phyloP scores from a whole-genome alignment of 1,140 invertebrate species.

The Drosophila hydei region DNA sequence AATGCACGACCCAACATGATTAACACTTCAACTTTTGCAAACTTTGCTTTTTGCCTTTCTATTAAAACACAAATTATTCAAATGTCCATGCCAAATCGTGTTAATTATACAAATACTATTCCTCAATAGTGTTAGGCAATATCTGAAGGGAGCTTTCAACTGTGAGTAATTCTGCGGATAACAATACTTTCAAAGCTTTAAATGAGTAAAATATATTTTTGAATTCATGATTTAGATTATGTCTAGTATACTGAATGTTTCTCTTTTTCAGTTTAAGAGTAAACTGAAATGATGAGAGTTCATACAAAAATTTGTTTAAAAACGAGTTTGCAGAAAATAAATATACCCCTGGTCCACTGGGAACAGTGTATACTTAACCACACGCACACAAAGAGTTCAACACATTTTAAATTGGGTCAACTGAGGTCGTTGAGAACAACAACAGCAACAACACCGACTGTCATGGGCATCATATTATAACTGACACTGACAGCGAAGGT shows the following conservation, averaged over 20 bases:
- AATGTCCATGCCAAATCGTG: constrained; percentile 57
- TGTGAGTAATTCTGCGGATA: too few species aligned
- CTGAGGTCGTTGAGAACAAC: constrained; percentile 27
- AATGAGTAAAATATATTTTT: too few species aligned
- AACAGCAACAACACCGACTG: constrained; percentile 23
- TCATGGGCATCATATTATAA: constrained; percentile 68
- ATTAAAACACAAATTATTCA: constrained; percentile 37
- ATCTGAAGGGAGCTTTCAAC: too few species aligned
- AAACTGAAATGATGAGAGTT: too few species aligned
- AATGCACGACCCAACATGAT: constrained; percentile 59
- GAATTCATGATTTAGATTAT: too few species aligned
- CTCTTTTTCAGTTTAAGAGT: too few species aligned
- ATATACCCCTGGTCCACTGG: neutral
- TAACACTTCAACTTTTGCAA: constrained; percentile 71
- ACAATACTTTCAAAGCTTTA: too few species aligned
- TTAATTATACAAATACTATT: constrained; percentile 61
- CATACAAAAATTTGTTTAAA: too few species aligned
- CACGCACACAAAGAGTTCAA: constrained; percentile 21
- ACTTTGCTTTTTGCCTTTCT: constrained; percentile 38
- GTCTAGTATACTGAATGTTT: too few species aligned
- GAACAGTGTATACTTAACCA: constrained; percentile 16
- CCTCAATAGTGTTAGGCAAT: constrained; percentile 41
- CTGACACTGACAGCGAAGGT: constrained; percentile 68
- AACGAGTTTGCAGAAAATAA: neutral
- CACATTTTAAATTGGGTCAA: constrained; percentile 62